phyloP scores from a whole-genome alignment of 2,797 vertebrate species.

The Denticeps clupeoides region DNA sequence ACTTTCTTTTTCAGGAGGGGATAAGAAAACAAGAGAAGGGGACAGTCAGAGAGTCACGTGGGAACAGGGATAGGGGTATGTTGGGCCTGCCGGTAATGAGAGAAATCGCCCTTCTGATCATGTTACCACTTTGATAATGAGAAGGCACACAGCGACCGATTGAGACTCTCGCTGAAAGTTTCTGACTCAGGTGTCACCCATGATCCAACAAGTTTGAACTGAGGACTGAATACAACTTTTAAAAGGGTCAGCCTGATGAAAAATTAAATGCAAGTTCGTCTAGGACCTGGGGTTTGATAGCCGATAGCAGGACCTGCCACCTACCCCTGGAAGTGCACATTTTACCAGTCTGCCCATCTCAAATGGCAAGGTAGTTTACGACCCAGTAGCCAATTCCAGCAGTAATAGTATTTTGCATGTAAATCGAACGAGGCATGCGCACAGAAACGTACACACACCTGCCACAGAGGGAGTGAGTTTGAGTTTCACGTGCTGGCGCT shows the following conservation, averaged over 20 bases:
- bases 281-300: no score
- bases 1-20: conserved; percentile 24
- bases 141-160: neutral
- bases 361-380: no score
- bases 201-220: no score
- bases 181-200: no score
- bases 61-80: conserved; percentile 12
- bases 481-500: conserved; percentile 16
- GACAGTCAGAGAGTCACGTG: conserved; percentile 9
- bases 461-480: conserved; percentile 5
- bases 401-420: no score
- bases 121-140: conserved; percentile 27
- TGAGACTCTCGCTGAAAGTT: neutral
- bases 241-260: no score
- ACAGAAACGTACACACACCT: conserved; percentile 4
- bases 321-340: no score
- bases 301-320: no score
- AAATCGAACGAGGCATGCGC: conserved; percentile 7
- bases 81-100: conserved; percentile 16
- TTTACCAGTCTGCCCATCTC: no score
- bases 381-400: no score
- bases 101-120: conserved; percentile 15
- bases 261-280: no score
- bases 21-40: conserved; percentile 17
- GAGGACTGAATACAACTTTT: no score